Base-by-base conservation (phyloP, 2,888 invertebrate species). In the Andrena bicolor region DNA sequence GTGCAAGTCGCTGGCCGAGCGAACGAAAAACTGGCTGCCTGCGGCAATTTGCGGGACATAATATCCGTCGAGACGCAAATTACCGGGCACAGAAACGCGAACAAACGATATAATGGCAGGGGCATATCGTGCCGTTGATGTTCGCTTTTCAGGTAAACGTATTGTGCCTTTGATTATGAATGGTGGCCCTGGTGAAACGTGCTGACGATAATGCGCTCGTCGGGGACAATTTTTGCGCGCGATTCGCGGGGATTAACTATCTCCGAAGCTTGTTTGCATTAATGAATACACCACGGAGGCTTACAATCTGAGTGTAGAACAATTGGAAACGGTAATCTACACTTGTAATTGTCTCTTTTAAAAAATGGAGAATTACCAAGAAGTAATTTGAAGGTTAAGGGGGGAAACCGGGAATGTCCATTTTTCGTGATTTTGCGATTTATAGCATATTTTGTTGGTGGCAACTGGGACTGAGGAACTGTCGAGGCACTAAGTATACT, bases 101-200 rank as follows among this genome's bases (percentile, higher is more conserved):
- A 80, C 80, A 80, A 80, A 79, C 56, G 53, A 80, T 63, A 28
- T 72, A 72, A 79, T 72, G 72, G 66, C 66, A 63, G 61, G 56
- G 72, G 66, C 65, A 30, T 60, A 70, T 63, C 66, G 80, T 61
- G 30, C 53, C 23, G 63, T 65, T 48, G 3, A 13, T 13, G 32
- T 20, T 20, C 26, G 4, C 56, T 4, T 58, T 69, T 56, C 35
- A 5, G 10, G 23, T 10, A 26, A 10, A 56, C 23, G 41, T 10
- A 32, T 16, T 23, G 6, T 2, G 4, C 10, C 13, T 23, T 16
- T 32, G 56, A 53, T 30, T 48, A 32, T n/a, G 49, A 60, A 77
- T 64, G 6, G 10, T 26, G 26, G 35, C 1, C 61, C 32, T n/a
- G 16, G 35, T n/a, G 68, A 56, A 56, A 26, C 56, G 56, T 56